These are phyloP conservation scores for Pseudococcus jackbeardsleyi DNA, from an alignment of 2,888 invertebrate species.

Conservation along the genomic window DNA sequence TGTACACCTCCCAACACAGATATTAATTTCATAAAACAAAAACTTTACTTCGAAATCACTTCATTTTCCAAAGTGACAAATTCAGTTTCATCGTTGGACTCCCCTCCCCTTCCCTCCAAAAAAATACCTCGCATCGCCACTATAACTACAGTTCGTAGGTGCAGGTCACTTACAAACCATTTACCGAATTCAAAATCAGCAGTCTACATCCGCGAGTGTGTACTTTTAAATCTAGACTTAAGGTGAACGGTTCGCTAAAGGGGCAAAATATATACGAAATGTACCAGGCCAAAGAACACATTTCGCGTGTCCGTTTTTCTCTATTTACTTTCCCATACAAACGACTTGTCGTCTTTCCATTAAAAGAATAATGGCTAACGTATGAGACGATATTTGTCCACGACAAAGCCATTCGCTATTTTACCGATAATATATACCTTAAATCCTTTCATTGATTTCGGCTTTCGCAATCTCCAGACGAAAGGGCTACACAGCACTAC, in stretches of 20 bases:
- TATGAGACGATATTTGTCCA: constrained; percentile 61
- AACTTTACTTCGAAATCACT: too few relatives aligned
- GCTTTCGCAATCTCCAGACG: constrained; percentile 36
- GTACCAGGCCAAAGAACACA: constrained; percentile 24
- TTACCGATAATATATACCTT: constrained; percentile 61
- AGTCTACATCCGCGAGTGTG: background rate
- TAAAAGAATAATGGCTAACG: constrained; percentile 61
- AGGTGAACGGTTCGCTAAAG: background rate
- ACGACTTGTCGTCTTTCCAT: constrained; percentile 62
- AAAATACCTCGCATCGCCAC: too few relatives aligned
- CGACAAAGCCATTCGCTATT: constrained; percentile 61
- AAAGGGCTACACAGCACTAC: background rate
- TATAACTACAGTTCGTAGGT: too few relatives aligned
- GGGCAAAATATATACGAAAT: background rate
- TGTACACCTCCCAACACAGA: too few relatives aligned
- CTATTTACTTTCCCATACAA: constrained; percentile 59
- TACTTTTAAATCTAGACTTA: background rate
- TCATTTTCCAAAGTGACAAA: too few relatives aligned
- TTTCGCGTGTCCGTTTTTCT: constrained; percentile 57
- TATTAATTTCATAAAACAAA: too few relatives aligned
- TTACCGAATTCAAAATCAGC: background rate
- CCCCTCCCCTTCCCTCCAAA: too few relatives aligned
- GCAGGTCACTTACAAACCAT: background rate
- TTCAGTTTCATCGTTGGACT: too few relatives aligned
- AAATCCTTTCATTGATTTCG: constrained; percentile 41